These are phyloP conservation scores for Eptatretus burgeri DNA, from an alignment of 2,113 vertebrate species.

Conservation along the genomic window DNA sequence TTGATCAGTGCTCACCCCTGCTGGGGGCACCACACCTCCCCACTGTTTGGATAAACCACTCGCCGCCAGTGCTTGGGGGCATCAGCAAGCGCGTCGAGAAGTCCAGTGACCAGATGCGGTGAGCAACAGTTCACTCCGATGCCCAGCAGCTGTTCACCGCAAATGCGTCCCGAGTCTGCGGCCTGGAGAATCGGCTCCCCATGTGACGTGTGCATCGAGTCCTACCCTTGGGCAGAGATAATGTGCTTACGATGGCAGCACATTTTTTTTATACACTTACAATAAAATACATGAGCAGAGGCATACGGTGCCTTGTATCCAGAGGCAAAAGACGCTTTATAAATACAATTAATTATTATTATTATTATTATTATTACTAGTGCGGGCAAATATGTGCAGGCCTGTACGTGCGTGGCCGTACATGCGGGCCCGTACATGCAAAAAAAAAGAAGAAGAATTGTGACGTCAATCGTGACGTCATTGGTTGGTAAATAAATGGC, in stretches of 20 bases:
- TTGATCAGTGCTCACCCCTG: constrained; percentile 16
- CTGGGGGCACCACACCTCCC: constrained; percentile 20
- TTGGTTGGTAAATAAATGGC: no score
- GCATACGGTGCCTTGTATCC: background rate
- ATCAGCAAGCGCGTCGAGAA: constrained; percentile 17
- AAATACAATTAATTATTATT: background rate
- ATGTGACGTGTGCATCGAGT: constrained; percentile 18
- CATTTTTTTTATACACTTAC: background rate
- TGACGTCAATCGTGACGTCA: no score
- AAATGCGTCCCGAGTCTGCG: constrained; percentile 11
- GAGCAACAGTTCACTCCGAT: constrained; percentile 32
- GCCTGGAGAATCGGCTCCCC: constrained; percentile 20
- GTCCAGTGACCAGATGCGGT: constrained; percentile 18
- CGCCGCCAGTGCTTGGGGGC: constrained; percentile 8
- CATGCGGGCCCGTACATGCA: no score
- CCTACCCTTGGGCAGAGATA: constrained; percentile 13
- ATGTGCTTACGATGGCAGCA: background rate
- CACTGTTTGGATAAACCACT: constrained; percentile 34
- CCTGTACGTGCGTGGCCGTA: no score
- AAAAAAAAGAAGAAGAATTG: no score
- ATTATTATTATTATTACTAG: no score
- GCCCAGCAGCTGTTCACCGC: constrained; percentile 18
- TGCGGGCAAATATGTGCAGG: no score
- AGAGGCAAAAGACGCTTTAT: background rate
- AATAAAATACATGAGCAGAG: background rate